phyloP scores from a whole-genome alignment of 2,888 invertebrate species.

The Tribolium freemani region DNA sequence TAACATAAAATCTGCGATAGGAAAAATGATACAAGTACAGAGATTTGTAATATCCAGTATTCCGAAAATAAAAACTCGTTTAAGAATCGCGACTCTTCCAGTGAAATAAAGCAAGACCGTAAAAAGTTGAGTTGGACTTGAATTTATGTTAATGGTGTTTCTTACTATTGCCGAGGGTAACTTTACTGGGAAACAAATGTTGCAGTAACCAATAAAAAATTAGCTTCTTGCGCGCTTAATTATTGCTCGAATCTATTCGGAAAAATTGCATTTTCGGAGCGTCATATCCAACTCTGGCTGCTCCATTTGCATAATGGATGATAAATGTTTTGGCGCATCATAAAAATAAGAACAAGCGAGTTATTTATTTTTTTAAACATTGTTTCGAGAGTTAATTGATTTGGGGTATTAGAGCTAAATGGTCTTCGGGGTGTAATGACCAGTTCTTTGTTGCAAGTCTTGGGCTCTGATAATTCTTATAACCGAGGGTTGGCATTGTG shows the following conservation, averaged over 20 bases:
- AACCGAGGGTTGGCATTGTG: slow-evolving; percentile 44
- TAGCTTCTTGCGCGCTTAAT: slow-evolving; percentile 22
- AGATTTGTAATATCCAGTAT: slow-evolving; percentile 40
- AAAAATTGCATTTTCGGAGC: too few species aligned
- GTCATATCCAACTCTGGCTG: too few species aligned
- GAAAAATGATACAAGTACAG: neutral
- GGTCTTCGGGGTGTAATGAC: slow-evolving; percentile 10
- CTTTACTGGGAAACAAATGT: slow-evolving; percentile 36
- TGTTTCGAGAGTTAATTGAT: too few species aligned
- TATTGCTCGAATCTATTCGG: neutral
- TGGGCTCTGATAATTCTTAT: slow-evolving; percentile 37
- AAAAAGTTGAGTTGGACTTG: slow-evolving; percentile 58
- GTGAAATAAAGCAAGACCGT: slow-evolving; percentile 59
- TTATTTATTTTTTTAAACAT: too few species aligned
- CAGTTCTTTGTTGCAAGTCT: slow-evolving; percentile 34
- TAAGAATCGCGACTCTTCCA: slow-evolving; percentile 53
- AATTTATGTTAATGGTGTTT: slow-evolving; percentile 62
- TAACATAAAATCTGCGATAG: neutral
- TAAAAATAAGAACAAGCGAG: too few species aligned
- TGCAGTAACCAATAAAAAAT: slow-evolving; percentile 46
- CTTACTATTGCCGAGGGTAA: slow-evolving; percentile 49
- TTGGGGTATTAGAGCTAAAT: too few species aligned
- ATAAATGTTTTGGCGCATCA: too few species aligned
- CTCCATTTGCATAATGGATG: too few species aligned
- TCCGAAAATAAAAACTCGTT: slow-evolving; percentile 58